Base-by-base conservation (phyloP, 2,113 vertebrate species). In the Chamaea fasciata region DNA sequence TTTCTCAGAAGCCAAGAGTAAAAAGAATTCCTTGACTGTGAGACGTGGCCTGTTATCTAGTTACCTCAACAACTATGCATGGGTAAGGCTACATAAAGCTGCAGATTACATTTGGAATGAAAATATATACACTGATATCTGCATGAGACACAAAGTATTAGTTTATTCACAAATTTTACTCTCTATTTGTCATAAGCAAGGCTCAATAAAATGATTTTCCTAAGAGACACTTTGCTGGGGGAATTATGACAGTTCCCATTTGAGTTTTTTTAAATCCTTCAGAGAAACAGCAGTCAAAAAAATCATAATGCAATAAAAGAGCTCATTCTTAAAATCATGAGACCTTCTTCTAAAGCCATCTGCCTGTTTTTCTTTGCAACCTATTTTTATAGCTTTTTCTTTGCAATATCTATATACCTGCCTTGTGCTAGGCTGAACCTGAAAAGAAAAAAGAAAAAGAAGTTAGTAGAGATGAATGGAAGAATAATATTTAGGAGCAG, bases 51-150 rank as follows among this genome's bases (percentile, higher is more conserved):
- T 64, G 60, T 57, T 94, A 67, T 85, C 74, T 74, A 87, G 80
- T 94, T 92, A 82, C 87, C 95, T 91, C 88, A 87, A 44, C 35
- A 86, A 44, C 64, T 91, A 65, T 68, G 81, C 60, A 84, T 49
- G 47, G 56, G 67, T 83, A 94, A 84, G 49, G 30, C 23, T 89
- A 39, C 24, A 52, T 21, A 63, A 69, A 94, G 41, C 94, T 94
- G 76, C 87, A 75, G 85, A 92, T 92, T 41, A 94, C 33, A 57
- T 85, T 74, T 92, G 44, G 69, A 95, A 95, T 84, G 78, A 69
- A 94, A 92, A 84, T 78, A 49, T 39, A n/a, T 82, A 53, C 39
- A 83, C 49, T 68, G 77, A 60, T 86, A 83, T 85, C 47, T 83
- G 35, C 60, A 88, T 75, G 79, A 65, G 35, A 65, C 41, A 78